These are phyloP conservation scores for Pipra filicauda DNA, from an alignment of 2,113 vertebrate genomes.

Conservation along the genomic window DNA sequence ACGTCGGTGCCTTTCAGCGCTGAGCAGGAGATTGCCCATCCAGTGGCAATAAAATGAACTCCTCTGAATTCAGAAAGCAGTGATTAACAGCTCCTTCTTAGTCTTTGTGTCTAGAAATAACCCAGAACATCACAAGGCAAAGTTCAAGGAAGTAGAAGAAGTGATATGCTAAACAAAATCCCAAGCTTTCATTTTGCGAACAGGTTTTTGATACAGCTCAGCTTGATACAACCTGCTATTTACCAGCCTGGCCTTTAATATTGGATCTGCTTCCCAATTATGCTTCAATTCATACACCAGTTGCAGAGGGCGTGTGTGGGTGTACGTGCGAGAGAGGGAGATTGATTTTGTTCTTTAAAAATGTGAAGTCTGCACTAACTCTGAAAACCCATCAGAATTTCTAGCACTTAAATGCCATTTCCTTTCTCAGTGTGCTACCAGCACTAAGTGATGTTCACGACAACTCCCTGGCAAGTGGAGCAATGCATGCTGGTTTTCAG, in stretches of 20 bases:
- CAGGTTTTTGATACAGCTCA: constrained; percentile 37
- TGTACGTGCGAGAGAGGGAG: constrained; percentile 11
- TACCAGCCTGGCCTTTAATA: constrained; percentile 60
- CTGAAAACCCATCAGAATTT: constrained; percentile 48
- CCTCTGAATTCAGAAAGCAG: not conserved
- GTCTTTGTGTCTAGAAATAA: constrained; percentile 18
- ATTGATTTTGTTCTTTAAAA: constrained; percentile 60
- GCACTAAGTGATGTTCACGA: not conserved
- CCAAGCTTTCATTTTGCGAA: not conserved
- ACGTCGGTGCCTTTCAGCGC: accelerated
- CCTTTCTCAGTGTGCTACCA: not conserved
- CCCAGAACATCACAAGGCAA: not conserved
- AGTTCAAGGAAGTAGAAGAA: not conserved
- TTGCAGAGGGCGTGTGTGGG: constrained; percentile 56
- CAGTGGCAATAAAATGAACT: not conserved
- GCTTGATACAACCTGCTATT: constrained; percentile 28
- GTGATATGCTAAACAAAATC: not conserved
- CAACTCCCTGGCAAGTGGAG: not conserved
- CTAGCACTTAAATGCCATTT: constrained; percentile 42
- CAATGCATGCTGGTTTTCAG: not conserved
- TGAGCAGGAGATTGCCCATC: not conserved
- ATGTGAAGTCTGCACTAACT: constrained; percentile 45
- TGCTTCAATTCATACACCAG: constrained; percentile 49
- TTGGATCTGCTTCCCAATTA: constrained; percentile 52
- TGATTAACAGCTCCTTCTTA: not conserved